Evolutionary conservation across 2,888 invertebrate genomes (phyloP).

Genomic region (Spilosoma lubricipeda): DNA sequence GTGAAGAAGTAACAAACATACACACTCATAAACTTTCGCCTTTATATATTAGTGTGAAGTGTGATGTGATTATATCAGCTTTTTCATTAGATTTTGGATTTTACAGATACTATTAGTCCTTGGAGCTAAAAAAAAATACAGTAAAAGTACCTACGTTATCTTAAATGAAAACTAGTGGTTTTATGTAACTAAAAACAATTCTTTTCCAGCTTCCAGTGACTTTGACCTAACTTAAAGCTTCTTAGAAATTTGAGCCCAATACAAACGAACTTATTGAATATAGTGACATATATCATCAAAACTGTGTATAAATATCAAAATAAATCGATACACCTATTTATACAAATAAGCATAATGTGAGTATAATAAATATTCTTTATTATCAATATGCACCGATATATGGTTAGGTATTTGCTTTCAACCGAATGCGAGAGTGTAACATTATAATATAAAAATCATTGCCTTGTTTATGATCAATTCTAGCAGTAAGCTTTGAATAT

Average conservation of each 20-base stretch:
- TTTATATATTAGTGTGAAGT: too few relatives aligned
- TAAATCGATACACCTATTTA: neutral
- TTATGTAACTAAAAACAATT: too few relatives aligned
- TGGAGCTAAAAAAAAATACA: too few relatives aligned
- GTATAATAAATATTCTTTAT: conserved; percentile 33
- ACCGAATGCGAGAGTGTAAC: conserved; percentile 31
- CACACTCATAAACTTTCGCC: too few relatives aligned
- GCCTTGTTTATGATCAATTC: conserved; percentile 34
- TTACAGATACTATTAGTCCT: too few relatives aligned
- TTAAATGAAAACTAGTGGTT: too few relatives aligned
- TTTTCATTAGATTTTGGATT: too few relatives aligned
- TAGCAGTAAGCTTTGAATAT: conserved; percentile 27
- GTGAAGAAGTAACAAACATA: too few relatives aligned
- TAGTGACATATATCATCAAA: conserved; percentile 10
- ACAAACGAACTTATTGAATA: neutral
- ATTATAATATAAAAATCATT: conserved; percentile 26
- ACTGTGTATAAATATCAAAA: conserved; percentile 28
- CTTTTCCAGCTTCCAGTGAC: too few relatives aligned
- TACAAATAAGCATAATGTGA: conserved; percentile 17
- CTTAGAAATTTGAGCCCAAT: neutral
- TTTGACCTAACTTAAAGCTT: too few relatives aligned
- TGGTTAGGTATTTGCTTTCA: conserved; percentile 25
- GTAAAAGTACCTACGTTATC: too few relatives aligned
- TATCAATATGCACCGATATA: conserved; percentile 30
- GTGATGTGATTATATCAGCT: too few relatives aligned